Percentiles rank a stretch among this genome's conserved stretches.
These are phyloP conservation scores for Alligator mississippiensis DNA, from an alignment of 2,113 vertebrate genomes.

Conservation along the genomic window DNA sequence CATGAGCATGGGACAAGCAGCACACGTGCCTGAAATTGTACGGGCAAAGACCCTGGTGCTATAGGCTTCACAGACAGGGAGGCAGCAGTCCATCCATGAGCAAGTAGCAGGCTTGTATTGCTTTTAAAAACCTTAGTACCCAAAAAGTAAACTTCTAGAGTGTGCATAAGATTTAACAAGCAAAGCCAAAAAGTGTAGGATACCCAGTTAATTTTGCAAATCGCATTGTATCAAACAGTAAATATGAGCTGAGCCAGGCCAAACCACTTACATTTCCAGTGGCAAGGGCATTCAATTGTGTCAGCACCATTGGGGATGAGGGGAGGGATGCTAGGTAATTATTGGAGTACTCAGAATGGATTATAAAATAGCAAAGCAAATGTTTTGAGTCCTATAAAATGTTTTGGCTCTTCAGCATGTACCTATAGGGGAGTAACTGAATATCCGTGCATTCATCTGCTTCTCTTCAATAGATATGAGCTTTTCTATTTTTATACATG, in stretches of 20 bases:
- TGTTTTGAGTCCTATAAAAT: not conserved
- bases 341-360: constrained; percentile 11
- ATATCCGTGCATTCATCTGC: not conserved
- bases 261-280: constrained; percentile 44
- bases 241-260: not conserved
- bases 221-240: no score
- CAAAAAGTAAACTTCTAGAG: not conserved
- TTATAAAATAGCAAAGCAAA: not conserved
- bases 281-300: constrained; percentile 26
- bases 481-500: not conserved
- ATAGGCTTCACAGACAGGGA: not conserved
- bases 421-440: constrained; percentile 10
- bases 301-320: constrained; percentile 14
- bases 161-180: no score
- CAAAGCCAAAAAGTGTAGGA: no score
- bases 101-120: not conserved
- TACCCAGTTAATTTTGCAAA: no score
- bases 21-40: not conserved
- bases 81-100: not conserved
- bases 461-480: not conserved
- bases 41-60: not conserved
- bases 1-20: not conserved
- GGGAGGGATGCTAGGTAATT: constrained; percentile 38
- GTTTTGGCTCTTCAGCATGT: constrained; percentile 10
- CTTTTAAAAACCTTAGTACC: not conserved